Evolutionary conservation across 2,888 invertebrate species (phyloP), one percentile per base, ranked within the genome.

Genomic region (Notodonta dromedarius): DNA sequence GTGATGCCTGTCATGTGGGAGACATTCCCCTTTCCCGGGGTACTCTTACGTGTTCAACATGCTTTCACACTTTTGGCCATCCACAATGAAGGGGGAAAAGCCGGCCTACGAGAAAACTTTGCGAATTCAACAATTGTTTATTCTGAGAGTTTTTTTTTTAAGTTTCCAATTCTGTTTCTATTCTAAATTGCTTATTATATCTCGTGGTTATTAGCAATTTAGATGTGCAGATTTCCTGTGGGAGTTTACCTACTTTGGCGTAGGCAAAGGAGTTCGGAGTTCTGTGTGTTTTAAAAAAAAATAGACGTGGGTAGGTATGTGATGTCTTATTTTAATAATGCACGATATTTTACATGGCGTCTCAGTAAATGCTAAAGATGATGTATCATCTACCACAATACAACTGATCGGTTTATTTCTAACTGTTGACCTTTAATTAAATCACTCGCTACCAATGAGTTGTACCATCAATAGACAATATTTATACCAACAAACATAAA

Each of bases 31-130:
- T 78, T 83, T 82, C 71, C 71, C 74, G 73, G 76, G 74, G 66
- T 76, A 71, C 79, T 76, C 78, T 73, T 82, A 80, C 83, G 85
- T 82, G 83, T 82, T 76, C 76, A 80, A 91, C 90, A 91, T 78
- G 88, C 82, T 89, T 91, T 90, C 84, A 89, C 91, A 91, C 90
- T 90, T 88, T 87, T 80, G 81, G 78, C 73, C 74, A 80, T 70
- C 79, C 79, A 62, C 79, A 78, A 77, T 70, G 79, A 76, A 65
- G 74, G 81, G 78, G 75, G 68, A 77, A 77, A 77, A 71, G 73
- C 69, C 68, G 65, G 70, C 69, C 74, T 77, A 77, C 78, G 78
- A 69, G 77, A 79, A 83, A 87, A 86, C 74, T 86, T 86, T 81
- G 71, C 65, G 71, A 72, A 75, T 75, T 74, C 71, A 74, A 71